phyloP scores from a whole-genome alignment of 2,113 vertebrate genomes.

The Albula glossodonta region DNA sequence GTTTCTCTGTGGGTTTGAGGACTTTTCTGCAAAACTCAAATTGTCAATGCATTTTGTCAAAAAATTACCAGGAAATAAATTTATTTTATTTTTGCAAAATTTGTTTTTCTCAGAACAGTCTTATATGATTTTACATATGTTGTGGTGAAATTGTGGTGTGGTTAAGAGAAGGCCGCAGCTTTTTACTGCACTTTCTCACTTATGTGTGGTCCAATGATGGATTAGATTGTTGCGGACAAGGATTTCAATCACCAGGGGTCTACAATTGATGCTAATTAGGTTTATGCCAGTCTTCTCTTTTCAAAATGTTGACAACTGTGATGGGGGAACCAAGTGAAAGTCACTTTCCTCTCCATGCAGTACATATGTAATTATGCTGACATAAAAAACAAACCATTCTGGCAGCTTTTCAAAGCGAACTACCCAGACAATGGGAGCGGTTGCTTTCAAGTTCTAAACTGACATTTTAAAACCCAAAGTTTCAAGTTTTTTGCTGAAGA shows the following conservation, averaged over 20 bases:
- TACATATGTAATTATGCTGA: background rate
- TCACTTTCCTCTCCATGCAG: background rate
- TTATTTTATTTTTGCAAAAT: background rate
- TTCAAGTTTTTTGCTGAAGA: background rate
- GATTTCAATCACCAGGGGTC: background rate
- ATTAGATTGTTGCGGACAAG: background rate
- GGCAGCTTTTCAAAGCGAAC: background rate
- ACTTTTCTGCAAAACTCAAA: too few relatives aligned
- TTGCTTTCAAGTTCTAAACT: background rate
- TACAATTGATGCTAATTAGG: background rate
- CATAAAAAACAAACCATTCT: background rate
- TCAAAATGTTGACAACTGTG: background rate
- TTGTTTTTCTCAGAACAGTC: background rate
- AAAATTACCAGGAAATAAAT: background rate
- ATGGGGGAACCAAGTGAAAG: background rate
- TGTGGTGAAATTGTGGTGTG: background rate
- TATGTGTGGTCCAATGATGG: background rate
- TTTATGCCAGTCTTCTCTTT: background rate
- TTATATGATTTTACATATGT: background rate
- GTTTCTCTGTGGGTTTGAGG: too few relatives aligned
- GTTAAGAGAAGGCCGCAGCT: background rate
- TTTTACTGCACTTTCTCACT: background rate
- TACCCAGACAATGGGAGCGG: conserved; percentile 42
- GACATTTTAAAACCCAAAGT: background rate
- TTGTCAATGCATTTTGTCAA: too few relatives aligned